Evolutionary conservation across 2,113 vertebrate species (phyloP).

Genomic region (Malurus alboscapulatus): DNA sequence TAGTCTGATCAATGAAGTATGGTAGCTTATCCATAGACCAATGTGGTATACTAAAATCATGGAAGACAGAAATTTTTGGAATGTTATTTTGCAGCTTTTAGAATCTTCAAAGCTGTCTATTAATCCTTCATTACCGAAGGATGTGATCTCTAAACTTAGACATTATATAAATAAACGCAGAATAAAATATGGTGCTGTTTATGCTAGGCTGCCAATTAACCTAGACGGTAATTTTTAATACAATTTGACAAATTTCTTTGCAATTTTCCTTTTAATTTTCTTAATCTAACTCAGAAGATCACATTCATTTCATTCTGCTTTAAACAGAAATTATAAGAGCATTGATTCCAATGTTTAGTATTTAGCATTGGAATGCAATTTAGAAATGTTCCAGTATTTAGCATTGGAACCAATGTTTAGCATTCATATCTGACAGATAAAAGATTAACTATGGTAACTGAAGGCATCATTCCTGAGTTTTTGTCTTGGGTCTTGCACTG

Average conservation of each 20-base stretch:
- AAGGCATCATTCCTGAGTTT: not conserved
- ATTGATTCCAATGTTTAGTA: not conserved
- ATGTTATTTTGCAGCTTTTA: not conserved
- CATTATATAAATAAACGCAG: not conserved
- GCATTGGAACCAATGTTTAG: not conserved
- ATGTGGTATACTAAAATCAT: accelerated
- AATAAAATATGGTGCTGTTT: not conserved
- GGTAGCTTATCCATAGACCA: not conserved
- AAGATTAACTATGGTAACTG: not conserved
- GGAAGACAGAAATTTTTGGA: not conserved
- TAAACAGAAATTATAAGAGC: not conserved
- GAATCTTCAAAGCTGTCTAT: not conserved
- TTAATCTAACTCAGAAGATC: not conserved
- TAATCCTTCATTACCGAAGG: not conserved
- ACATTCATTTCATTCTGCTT: not conserved
- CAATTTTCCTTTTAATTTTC: not conserved
- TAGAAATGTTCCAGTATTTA: not conserved
- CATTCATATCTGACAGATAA: not conserved
- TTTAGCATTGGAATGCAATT: not conserved
- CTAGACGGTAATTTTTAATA: not conserved
- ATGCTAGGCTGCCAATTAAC: not conserved
- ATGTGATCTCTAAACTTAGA: not conserved
- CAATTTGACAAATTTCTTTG: not conserved
- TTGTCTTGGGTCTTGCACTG: not conserved
- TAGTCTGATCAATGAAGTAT: not conserved